Percentiles rank a stretch among this genome's conserved stretches.
Evolutionary conservation across 2,888 invertebrate genomes (phyloP).

Genomic region (Unio delphinus): DNA sequence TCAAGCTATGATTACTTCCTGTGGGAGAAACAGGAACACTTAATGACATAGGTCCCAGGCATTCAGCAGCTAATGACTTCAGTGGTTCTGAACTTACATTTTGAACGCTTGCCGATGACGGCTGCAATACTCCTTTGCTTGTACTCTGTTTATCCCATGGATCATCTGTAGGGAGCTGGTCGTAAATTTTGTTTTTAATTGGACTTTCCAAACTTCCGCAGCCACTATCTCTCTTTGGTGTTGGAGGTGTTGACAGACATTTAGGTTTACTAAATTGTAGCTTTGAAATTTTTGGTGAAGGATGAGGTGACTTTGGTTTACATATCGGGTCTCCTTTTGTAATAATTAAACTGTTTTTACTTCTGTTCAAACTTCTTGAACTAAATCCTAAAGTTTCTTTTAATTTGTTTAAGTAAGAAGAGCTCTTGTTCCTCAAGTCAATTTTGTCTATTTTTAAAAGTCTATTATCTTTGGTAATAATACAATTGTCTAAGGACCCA

Average conservation of each 20-base stretch:
- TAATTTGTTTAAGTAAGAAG: constrained; percentile 54
- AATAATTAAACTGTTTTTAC: constrained; percentile 54
- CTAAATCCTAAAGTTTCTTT: constrained; percentile 60
- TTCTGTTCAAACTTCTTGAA: constrained; percentile 55
- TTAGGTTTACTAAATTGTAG: constrained; percentile 11
- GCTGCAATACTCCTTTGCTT: constrained; percentile 3
- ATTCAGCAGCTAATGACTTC: constrained; percentile 11
- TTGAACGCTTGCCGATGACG: constrained; percentile 10
- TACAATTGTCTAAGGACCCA: constrained; percentile 68
- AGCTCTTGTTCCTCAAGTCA: constrained; percentile 52
- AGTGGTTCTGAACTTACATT: constrained; percentile 17
- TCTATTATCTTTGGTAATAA: constrained; percentile 69
- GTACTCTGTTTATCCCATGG: constrained; percentile 33
- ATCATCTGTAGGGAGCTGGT: constrained; percentile 41
- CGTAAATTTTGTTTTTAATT: constrained; percentile 34
- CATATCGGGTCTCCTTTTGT: constrained; percentile 47
- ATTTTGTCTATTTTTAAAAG: constrained; percentile 63
- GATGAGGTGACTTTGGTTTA: constrained; percentile 7
- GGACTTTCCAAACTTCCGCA: constrained; percentile 38
- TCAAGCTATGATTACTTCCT: constrained; percentile 27
- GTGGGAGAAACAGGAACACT: constrained; percentile 20
- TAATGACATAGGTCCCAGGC: constrained; percentile 16
- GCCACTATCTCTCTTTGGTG: constrained; percentile 41
- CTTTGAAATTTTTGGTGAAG: constrained; percentile 20
- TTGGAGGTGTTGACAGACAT: constrained; percentile 24